Percentiles rank a stretch among this genome's conserved stretches.
Conservation (phyloP, 2,113 vertebrate species). For the Gymnogyps californianus region DNA sequence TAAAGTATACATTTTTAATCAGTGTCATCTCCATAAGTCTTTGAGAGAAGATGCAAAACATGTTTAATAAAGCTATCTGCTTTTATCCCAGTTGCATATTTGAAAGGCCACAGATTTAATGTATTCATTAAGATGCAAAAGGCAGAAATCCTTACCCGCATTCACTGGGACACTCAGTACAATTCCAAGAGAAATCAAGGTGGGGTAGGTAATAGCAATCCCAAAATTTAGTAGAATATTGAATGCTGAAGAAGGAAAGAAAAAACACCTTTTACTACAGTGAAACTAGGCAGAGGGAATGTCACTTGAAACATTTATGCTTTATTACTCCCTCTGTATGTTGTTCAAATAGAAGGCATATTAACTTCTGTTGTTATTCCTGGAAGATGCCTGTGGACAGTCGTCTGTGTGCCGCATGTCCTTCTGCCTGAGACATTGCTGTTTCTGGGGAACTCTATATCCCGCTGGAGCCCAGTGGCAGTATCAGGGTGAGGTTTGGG, state of each 20-base stretch:
- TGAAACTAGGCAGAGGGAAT: background rate
- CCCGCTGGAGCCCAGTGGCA: background rate
- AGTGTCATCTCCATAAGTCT: background rate
- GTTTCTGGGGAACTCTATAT: background rate
- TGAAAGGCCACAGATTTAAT: background rate
- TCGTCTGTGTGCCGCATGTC: background rate
- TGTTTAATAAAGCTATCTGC: background rate
- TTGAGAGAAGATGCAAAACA: background rate
- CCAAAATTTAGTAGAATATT: constrained; percentile 96
- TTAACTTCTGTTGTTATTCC: background rate
- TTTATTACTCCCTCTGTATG: background rate
- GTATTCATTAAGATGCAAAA: background rate
- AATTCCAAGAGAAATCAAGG: constrained; percentile 92
- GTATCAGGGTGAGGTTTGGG: background rate
- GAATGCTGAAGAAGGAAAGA: constrained; percentile 81
- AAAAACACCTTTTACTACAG: constrained; percentile 1
- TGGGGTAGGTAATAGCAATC: constrained; percentile 93
- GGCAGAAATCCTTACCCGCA: constrained; percentile 79
- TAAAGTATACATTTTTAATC: background rate
- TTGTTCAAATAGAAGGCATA: background rate
- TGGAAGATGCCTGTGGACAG: background rate
- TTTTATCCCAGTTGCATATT: background rate
- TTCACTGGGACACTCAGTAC: constrained; percentile 96
- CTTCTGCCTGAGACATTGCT: background rate
- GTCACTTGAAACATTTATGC: background rate